Conservation (phyloP, 1,140 invertebrate genomes). For the Coptotermes formosanus region DNA sequence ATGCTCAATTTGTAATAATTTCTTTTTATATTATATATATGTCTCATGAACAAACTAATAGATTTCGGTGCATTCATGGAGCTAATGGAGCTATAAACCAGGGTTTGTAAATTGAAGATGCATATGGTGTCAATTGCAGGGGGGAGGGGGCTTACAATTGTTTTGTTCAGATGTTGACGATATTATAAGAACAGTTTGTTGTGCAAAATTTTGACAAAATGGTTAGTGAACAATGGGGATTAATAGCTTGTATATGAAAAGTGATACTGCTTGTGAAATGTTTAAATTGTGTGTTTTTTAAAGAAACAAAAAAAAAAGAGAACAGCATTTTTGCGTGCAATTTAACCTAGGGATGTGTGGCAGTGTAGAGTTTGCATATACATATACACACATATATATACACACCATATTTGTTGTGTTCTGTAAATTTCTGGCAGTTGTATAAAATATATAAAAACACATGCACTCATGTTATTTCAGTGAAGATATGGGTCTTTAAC, state of each 20-base stretch:
- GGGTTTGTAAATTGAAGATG: background rate
- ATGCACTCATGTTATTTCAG: conserved; percentile 19
- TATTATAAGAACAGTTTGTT: conserved; percentile 15
- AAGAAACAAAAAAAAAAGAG: background rate
- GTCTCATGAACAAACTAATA: background rate
- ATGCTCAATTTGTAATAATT: background rate
- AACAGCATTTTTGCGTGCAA: conserved; percentile 24
- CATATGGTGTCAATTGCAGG: background rate
- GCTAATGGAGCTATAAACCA: background rate
- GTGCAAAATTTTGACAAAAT: background rate
- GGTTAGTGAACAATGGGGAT: background rate
- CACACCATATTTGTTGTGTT: conserved; percentile 11
- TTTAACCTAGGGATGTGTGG: conserved; percentile 21
- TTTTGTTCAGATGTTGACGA: background rate
- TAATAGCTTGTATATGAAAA: background rate
- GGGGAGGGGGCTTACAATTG: background rate
- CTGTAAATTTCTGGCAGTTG: conserved; percentile 1
- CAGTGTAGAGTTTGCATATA: conserved; percentile 12
- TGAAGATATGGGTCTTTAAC: conserved; percentile 5
- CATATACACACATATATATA: background rate
- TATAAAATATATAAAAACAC: conserved; percentile 21
- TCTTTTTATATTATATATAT: background rate
- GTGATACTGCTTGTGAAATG: background rate
- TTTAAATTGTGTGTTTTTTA: conserved; percentile 8
- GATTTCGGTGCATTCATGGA: background rate